phyloP scores from a whole-genome alignment of 2,888 invertebrate genomes.

The Scrobipalpa costella region DNA sequence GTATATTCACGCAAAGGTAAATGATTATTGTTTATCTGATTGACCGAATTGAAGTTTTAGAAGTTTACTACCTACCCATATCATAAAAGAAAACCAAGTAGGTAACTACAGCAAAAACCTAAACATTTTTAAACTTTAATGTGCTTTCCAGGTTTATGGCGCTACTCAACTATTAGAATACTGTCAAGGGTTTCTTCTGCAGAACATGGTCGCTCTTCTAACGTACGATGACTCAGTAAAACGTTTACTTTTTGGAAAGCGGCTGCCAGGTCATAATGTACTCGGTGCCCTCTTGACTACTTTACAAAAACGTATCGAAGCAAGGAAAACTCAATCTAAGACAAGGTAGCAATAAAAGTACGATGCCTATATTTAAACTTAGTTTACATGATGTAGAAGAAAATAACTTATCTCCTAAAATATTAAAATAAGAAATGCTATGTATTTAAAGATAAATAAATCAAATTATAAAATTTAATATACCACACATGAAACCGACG shows the following conservation, averaged over 20 bases:
- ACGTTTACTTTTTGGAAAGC: conserved; percentile 92
- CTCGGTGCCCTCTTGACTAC: conserved; percentile 90
- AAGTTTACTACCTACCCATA: too few species aligned
- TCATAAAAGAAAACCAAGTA: too few species aligned
- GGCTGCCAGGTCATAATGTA: conserved; percentile 94
- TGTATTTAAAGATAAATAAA: background rate
- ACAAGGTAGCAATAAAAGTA: conserved; percentile 58
- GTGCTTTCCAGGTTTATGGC: conserved; percentile 87
- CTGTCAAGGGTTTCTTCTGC: conserved; percentile 93
- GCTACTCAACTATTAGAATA: conserved; percentile 93
- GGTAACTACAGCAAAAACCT: too few species aligned
- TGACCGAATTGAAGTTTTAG: too few species aligned
- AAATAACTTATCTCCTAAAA: background rate
- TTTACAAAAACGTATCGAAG: conserved; percentile 90
- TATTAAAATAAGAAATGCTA: background rate
- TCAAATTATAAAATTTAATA: background rate
- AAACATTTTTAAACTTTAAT: background rate
- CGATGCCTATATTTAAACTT: background rate
- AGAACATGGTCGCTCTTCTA: conserved; percentile 96
- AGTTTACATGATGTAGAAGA: background rate
- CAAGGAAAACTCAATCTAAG: conserved; percentile 76
- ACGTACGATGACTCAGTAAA: conserved; percentile 96
- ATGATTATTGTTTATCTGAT: background rate
- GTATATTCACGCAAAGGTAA: conserved; percentile 95
- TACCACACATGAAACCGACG: background rate